Evolutionary conservation across 2,113 vertebrate genomes (phyloP).

Genomic region (Leptosomus discolor): DNA sequence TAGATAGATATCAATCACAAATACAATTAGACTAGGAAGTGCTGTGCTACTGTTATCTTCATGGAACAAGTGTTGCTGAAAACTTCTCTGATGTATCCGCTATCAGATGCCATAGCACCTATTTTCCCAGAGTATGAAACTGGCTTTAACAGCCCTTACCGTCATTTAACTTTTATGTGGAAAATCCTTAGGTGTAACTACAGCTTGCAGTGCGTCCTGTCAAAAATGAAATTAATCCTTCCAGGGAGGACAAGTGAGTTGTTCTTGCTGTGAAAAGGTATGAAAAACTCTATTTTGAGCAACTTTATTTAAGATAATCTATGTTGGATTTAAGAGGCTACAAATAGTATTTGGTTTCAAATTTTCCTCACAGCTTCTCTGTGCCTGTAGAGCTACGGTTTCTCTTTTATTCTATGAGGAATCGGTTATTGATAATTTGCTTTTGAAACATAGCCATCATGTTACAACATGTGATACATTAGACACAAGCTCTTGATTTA

Average conservation of each 20-base stretch:
- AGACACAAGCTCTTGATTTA: background rate
- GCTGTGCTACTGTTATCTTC: background rate
- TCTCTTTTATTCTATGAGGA: background rate
- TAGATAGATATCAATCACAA: no score
- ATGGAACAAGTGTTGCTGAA: conserved; percentile 11
- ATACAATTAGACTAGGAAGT: background rate
- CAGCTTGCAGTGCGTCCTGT: background rate
- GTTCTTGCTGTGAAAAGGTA: background rate
- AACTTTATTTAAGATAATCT: background rate
- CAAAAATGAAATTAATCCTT: background rate
- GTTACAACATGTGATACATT: background rate
- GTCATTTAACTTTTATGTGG: background rate
- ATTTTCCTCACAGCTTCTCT: background rate
- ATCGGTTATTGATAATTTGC: background rate
- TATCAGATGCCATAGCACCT: background rate
- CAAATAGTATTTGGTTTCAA: background rate
- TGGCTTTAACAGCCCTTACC: background rate
- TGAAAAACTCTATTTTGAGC: background rate
- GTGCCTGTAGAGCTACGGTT: background rate
- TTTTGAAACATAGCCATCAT: background rate
- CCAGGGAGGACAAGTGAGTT: background rate
- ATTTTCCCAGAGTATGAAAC: background rate
- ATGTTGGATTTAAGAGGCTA: background rate
- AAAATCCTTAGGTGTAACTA: background rate
- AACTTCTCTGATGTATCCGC: background rate